Evolutionary conservation across 2,113 vertebrate genomes (phyloP).

Genomic region (Heliornis fulica): DNA sequence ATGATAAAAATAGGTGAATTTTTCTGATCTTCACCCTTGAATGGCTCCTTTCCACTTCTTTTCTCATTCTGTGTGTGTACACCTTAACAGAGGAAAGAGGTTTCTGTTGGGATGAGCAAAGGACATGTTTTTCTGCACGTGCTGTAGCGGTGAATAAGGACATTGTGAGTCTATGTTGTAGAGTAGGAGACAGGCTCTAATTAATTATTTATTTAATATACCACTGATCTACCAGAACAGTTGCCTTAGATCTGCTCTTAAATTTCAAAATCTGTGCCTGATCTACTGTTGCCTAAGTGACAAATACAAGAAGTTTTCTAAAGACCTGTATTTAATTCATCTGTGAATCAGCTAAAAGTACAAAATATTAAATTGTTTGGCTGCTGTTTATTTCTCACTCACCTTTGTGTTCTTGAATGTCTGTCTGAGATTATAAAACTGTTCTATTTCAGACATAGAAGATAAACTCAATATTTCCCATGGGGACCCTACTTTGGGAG

Average conservation of each 20-base stretch:
- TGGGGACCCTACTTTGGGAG: too few species aligned
- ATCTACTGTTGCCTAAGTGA: not conserved
- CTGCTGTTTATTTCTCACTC: not conserved
- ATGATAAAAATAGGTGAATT: not conserved
- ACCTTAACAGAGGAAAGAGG: not conserved
- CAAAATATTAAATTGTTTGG: not conserved
- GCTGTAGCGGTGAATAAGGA: not conserved
- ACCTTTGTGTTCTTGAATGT: not conserved
- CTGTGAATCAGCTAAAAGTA: not conserved
- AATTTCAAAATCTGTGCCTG: not conserved
- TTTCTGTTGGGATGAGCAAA: not conserved
- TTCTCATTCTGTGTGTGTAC: not conserved
- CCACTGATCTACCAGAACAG: not conserved
- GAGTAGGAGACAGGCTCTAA: not conserved
- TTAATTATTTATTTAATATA: not conserved
- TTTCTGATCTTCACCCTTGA: not conserved
- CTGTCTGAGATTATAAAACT: not conserved
- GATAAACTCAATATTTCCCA: too few species aligned
- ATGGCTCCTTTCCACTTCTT: not conserved
- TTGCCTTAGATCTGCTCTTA: not conserved
- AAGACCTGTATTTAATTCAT: not conserved
- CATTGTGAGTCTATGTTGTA: not conserved
- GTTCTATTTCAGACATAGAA: not conserved
- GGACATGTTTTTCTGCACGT: fast-evolving
- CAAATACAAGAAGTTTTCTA: not conserved